phyloP scores from a whole-genome alignment of 2,113 vertebrate species.

The Phyllostomus hastatus region DNA sequence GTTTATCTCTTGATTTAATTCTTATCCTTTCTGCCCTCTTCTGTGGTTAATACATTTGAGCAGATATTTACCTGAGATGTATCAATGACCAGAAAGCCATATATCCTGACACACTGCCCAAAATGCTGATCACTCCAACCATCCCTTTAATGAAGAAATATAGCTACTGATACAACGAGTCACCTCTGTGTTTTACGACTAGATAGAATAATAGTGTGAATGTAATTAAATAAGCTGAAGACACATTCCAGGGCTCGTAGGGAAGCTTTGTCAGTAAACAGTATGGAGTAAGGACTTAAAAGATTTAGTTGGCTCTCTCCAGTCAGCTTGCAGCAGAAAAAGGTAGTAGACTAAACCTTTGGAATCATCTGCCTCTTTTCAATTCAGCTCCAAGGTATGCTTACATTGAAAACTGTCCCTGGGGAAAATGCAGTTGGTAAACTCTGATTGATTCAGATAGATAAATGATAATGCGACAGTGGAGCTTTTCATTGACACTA shows the following conservation, averaged over 20 bases:
- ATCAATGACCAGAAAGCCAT: background rate
- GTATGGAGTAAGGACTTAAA: background rate
- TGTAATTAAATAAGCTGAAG: background rate
- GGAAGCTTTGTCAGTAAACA: background rate
- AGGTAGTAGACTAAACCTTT: background rate
- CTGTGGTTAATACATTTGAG: background rate
- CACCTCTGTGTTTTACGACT: background rate
- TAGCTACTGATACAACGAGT: background rate
- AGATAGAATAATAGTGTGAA: background rate
- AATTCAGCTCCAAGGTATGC: background rate
- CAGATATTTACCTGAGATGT: background rate
- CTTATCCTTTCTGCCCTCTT: background rate
- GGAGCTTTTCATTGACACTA: background rate
- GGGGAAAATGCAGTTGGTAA: background rate
- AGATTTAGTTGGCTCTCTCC: background rate
- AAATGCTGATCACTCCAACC: background rate
- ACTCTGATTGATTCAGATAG: conserved; percentile 8
- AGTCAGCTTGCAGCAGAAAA: conserved; percentile 17
- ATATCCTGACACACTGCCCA: background rate
- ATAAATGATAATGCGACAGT: background rate
- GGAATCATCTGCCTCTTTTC: background rate
- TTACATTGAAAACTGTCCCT: conserved; percentile 23
- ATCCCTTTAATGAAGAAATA: background rate
- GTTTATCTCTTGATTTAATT: background rate
- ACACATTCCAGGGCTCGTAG: background rate